phyloP scores from a whole-genome alignment of 1,140 invertebrate genomes.

The Drosophila ironensis region DNA sequence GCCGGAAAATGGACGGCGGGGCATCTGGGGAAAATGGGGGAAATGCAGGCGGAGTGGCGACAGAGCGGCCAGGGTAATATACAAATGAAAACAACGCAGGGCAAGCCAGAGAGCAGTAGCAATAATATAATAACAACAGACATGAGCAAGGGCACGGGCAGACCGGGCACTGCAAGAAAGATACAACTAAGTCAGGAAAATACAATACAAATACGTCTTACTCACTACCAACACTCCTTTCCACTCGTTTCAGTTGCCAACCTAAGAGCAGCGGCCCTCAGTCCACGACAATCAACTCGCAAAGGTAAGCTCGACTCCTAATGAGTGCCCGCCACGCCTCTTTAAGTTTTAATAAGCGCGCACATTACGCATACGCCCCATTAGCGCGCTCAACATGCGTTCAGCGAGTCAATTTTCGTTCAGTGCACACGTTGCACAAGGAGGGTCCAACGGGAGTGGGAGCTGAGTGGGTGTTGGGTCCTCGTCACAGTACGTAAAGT shows the following conservation, averaged over 20 bases:
- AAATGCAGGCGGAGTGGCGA: slow-evolving; percentile 8
- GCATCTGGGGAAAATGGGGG: not conserved
- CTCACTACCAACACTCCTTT: not conserved
- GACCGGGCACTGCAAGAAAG: slow-evolving; percentile 30
- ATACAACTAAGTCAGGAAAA: not conserved
- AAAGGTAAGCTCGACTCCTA: slow-evolving; percentile 32
- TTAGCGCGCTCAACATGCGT: slow-evolving; percentile 38
- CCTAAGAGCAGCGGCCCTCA: slow-evolving; percentile 21
- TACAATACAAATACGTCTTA: not conserved
- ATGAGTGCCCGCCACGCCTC: slow-evolving; percentile 37
- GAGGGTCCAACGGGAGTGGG: not conserved
- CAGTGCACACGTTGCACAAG: slow-evolving; percentile 49
- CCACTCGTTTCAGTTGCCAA: slow-evolving; percentile 17
- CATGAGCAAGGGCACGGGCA: slow-evolving; percentile 25
- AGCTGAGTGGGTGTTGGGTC: slow-evolving; percentile 3
- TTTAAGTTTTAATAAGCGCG: slow-evolving; percentile 48
- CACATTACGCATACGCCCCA: slow-evolving; percentile 67
- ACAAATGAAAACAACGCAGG: slow-evolving; percentile 68
- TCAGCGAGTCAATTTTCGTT: slow-evolving; percentile 42
- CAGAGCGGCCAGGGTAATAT: slow-evolving; percentile 53
- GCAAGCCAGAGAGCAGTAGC: slow-evolving; percentile 24
- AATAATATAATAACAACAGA: slow-evolving; percentile 40
- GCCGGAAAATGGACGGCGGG: not conserved
- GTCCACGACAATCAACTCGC: slow-evolving; percentile 5
- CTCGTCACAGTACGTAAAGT: slow-evolving; percentile 76